These are phyloP conservation scores for Cranoglanis bouderius DNA, from an alignment of 2,113 vertebrate genomes.

Conservation along the genomic window DNA sequence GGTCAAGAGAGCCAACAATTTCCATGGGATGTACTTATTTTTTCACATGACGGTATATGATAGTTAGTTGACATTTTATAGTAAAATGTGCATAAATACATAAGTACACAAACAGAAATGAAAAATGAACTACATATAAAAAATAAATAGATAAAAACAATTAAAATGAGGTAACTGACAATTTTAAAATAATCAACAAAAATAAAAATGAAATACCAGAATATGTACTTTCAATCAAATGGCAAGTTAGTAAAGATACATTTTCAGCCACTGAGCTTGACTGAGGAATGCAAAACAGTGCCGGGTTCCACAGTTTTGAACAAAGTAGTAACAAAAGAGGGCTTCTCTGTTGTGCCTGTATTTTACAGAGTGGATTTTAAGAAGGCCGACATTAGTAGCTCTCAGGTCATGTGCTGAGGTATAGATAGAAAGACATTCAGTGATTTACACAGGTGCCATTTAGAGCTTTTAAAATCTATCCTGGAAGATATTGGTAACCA, in stretches of 20 bases:
- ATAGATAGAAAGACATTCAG: neutral
- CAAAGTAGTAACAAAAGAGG: neutral
- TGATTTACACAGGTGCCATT: neutral
- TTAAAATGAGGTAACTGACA: neutral
- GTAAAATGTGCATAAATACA: neutral
- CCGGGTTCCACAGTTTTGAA: neutral
- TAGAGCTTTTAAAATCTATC: neutral
- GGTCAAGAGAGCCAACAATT: too few relatives aligned
- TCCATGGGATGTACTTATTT: too few relatives aligned
- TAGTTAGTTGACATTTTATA: neutral
- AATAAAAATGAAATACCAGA: neutral
- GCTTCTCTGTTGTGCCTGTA: neutral
- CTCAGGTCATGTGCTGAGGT: neutral
- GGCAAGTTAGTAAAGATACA: neutral
- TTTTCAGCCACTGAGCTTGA: neutral
- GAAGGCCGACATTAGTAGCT: neutral
- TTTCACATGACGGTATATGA: too few relatives aligned
- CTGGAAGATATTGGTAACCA: too few relatives aligned
- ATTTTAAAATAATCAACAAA: neutral
- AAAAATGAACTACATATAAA: neutral
- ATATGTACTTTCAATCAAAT: neutral
- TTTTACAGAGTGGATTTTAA: neutral
- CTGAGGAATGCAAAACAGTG: neutral
- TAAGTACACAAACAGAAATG: neutral
- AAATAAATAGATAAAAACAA: neutral